Evolutionary conservation across 2,888 invertebrate genomes (phyloP), one percentile per base, ranked within the genome.

Genomic region (Toxonevra muliebris): DNA sequence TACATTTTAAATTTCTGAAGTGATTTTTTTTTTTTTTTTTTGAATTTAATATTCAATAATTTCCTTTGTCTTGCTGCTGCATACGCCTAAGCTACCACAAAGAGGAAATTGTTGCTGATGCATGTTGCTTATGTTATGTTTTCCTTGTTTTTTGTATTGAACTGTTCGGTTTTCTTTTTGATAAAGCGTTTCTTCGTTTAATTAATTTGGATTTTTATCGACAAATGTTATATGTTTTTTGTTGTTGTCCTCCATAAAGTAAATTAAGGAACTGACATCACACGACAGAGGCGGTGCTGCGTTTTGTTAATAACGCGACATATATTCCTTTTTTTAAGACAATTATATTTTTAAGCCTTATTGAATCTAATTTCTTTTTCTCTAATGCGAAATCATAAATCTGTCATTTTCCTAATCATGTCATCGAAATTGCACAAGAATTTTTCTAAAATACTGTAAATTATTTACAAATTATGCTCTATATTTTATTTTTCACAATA

Each of bases 101-200:
- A n/a, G 54, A 20, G 53, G 58, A 65, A 61, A 57, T 58, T 69
- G 60, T 62, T 59, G 58, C 60, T 73, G 70, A 74, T 80, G 80
- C 82, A 80, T 81, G 82, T 70, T 76, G 76, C 75, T 71, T 74
- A 61, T 72, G 69, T 76, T 75, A 69, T 71, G 64, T 60, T 60
- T 69, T 69, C 52, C 59, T 66, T 69, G 48, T n/a, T 59, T 60
- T 64, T 68, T 12, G 17, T n/a, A 65, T 48, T 48, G 50, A 48
- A n/a, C 2, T 48, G 50, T 48, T 48, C 8, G 1, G 17, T 53
- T 53, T 52, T 8, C 53, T 53, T 53, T 53, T 17, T 19, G 53
- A 17, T 53, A 11, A 17, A 53, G 17, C 12, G 15, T 53, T 53
- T 19, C 17, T 17, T 53, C 17, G 13, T n/a, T 48, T n/a, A 4